Conservation (phyloP, 2,888 invertebrate genomes). For the Seira ritae region DNA sequence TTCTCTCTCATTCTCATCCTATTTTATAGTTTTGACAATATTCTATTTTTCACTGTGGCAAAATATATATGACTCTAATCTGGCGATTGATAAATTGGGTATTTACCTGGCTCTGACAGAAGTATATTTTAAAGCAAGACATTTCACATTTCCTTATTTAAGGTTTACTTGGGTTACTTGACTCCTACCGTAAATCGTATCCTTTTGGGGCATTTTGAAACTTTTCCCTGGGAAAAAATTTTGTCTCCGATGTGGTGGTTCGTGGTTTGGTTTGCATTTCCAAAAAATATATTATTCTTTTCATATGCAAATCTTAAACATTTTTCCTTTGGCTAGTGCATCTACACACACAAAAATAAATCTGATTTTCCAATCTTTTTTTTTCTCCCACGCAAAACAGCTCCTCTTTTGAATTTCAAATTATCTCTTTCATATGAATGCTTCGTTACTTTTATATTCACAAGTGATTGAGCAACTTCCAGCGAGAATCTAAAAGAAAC, state of each 20-base stretch:
- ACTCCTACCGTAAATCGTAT: no score
- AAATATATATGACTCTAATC: background rate
- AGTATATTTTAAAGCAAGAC: slow-evolving; percentile 4
- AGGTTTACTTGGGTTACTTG: no score
- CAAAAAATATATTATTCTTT: slow-evolving; percentile 1
- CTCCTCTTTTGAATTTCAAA: slow-evolving; percentile 10
- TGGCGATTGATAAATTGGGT: slow-evolving; percentile 5
- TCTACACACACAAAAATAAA: background rate
- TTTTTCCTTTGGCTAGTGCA: background rate
- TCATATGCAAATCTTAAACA: slow-evolving; percentile 5
- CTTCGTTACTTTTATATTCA: slow-evolving; percentile 9
- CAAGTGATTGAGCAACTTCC: background rate
- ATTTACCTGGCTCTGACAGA: slow-evolving; percentile 3
- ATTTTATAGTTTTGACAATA: slow-evolving; percentile 10
- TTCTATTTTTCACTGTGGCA: background rate
- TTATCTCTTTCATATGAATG: slow-evolving; percentile 2
- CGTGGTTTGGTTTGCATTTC: no score
- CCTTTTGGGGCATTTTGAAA: no score
- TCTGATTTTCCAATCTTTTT: background rate
- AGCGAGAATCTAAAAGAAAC: no score
- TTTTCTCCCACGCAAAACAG: background rate
- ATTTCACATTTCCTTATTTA: background rate
- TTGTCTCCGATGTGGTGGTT: no score
- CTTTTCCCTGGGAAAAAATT: no score
- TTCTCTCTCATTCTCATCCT: background rate